These are phyloP conservation scores for Chrysolina haemoptera DNA, from an alignment of 2,888 invertebrate genomes.

Conservation along the genomic window DNA sequence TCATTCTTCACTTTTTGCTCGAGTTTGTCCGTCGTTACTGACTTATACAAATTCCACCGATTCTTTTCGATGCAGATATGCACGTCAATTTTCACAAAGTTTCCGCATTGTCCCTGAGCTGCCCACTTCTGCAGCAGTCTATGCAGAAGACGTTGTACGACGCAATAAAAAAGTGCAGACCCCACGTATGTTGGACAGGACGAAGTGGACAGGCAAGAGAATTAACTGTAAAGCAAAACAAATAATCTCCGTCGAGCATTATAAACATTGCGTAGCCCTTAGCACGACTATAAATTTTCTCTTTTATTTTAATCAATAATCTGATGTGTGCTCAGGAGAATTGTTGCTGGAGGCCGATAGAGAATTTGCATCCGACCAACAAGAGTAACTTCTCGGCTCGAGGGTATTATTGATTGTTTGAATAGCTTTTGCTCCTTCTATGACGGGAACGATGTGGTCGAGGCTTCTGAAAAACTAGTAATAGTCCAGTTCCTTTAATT, in stretches of 20 bases:
- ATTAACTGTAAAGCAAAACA: constrained; percentile 19
- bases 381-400: constrained; percentile 14
- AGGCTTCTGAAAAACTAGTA: not conserved
- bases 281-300: constrained; percentile 30
- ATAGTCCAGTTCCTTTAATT: too few relatives aligned
- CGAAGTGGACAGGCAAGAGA: constrained; percentile 11
- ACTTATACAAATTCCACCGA: too few relatives aligned
- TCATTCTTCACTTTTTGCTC: too few relatives aligned
- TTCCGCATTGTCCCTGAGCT: not conserved
- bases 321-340: constrained; percentile 33
- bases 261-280: constrained; percentile 27
- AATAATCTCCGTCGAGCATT: constrained; percentile 13
- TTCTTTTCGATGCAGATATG: too few relatives aligned
- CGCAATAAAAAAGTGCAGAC: constrained; percentile 2
- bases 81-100: not conserved
- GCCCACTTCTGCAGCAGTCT: not conserved
- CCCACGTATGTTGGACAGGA: constrained; percentile 17
- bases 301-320: constrained; percentile 37
- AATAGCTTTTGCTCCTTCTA: not conserved
- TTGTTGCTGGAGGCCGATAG: constrained; percentile 21
- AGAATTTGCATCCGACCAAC: constrained; percentile 34
- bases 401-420: constrained; percentile 10
- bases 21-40: too few relatives aligned
- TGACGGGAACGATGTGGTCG: not conserved
- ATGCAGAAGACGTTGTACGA: constrained; percentile 7